These are phyloP conservation scores for Ophthalmolycus amberensis DNA, from an alignment of 2,113 vertebrate genomes.

Conservation along the genomic window DNA sequence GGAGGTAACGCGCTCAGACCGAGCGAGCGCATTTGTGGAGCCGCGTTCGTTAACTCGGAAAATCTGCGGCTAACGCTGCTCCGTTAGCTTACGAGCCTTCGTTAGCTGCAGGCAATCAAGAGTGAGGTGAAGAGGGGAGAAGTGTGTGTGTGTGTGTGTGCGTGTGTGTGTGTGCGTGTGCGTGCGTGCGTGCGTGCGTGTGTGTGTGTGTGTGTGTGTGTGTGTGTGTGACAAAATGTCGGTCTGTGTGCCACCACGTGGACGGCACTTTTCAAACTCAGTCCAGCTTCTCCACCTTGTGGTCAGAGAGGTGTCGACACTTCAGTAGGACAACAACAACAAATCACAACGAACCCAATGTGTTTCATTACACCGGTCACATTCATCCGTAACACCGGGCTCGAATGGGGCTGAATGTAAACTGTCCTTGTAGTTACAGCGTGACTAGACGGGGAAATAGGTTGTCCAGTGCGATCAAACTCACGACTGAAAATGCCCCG, in stretches of 20 bases:
- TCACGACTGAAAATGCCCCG: background rate
- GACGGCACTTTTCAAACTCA: conserved; percentile 5
- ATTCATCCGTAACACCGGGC: background rate
- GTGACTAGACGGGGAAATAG: background rate
- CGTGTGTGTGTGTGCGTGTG: conserved; percentile 8
- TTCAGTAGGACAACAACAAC: no score
- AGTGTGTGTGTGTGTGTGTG: conserved; percentile 6
- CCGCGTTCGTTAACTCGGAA: background rate
- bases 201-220: conserved; percentile 9
- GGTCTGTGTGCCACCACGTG: conserved; percentile 23
- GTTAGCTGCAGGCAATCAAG: conserved; percentile 25
- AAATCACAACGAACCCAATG: background rate
- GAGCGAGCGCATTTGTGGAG: no score
- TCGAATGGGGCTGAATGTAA: background rate
- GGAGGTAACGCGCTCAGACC: conserved; percentile 58
- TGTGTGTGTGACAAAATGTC: conserved; percentile 58
- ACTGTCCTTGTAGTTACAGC: background rate
- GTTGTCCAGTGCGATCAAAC: background rate
- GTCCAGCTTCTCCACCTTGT: conserved; percentile 63
- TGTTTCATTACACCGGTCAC: background rate
- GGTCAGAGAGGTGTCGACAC: conserved; percentile 23
- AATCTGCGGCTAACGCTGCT: background rate
- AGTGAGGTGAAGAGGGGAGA: background rate
- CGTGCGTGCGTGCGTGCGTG: conserved; percentile 7
- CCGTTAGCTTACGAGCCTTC: background rate